Evolutionary conservation across 2,888 invertebrate species (phyloP), one percentile per base, ranked within the genome.

Genomic region (Limnephilus marmoratus): DNA sequence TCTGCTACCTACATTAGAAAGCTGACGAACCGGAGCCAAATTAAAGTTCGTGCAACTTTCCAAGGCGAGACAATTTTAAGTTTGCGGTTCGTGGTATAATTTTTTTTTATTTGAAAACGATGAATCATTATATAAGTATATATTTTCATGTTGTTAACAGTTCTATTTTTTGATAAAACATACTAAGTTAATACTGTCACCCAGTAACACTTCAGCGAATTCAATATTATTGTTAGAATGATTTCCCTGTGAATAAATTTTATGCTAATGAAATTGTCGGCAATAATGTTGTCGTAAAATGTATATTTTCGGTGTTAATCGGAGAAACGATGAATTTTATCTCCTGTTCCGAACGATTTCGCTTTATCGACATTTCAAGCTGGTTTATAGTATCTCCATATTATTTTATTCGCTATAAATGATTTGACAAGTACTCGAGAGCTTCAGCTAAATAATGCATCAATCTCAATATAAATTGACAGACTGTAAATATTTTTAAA

Each of bases 361-460:
- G 49, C 29, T 86, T 86, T 86, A 86, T 86, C 45, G 45, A 12
- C 49, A 45, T 86, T 86, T 45, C 45, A 86, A 86, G 29, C 37
- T 7, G n/a, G 49, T 49, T 86, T 86, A 86, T 86, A 4, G 11
- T 49, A 31, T 34, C 18, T 29, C 82, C 82, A 82, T 31, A 34
- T 82, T 82, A 18, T 34, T 82, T 82, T 82, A 82, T 82, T 34
- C 2, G 31, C 31, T 15, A 34, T 82, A 34, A 82, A 34, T 82
- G 13, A 34, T 24, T 68, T n/a, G 68, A 68, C 24, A 68, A 68
- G 24, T n/a, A 9, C 68, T 68, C 24, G 68, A 2, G 0, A 68
- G 24, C 24, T 68, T 24, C 68, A 68, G 9, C 7, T 7, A n/a
- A 24, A 5, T 68, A 68, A 68, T 24, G 1, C 24, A 68, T 68